Percentiles rank a stretch among this genome's conserved stretches.
phyloP scores from a whole-genome alignment of 2,797 vertebrate species.

The Sebastes matsubarae region DNA sequence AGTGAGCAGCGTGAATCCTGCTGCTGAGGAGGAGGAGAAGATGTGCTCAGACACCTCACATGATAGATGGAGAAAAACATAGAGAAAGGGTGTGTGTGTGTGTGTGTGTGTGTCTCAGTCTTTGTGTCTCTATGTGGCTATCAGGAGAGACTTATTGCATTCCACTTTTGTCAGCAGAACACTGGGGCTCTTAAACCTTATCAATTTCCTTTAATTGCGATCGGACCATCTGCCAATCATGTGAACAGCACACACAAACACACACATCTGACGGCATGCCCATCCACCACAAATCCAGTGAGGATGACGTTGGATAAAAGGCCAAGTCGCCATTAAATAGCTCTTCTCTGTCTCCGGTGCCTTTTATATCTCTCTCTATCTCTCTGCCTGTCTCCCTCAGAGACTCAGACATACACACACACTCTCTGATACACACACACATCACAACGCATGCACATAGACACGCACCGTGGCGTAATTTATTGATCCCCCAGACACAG shows the following conservation, averaged over 20 bases:
- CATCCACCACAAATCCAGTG: slow-evolving; percentile 21
- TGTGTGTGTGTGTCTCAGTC: neutral
- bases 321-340: slow-evolving; percentile 41
- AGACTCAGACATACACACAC: neutral
- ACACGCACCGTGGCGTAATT: slow-evolving; percentile 32
- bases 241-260: slow-evolving; percentile 30
- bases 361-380: slow-evolving; percentile 40
- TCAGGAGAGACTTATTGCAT: slow-evolving; percentile 55
- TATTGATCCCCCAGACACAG: slow-evolving; percentile 66
- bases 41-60: slow-evolving; percentile 58
- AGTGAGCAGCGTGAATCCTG: slow-evolving; percentile 43
- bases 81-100: neutral
- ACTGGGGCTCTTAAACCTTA: slow-evolving; percentile 64
- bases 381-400: slow-evolving; percentile 17
- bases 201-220: slow-evolving; percentile 77
- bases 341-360: slow-evolving; percentile 34
- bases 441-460: slow-evolving; percentile 21
- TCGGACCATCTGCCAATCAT: slow-evolving; percentile 71
- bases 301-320: slow-evolving; percentile 50
- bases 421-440: neutral
- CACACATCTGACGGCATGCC: slow-evolving; percentile 7
- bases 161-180: slow-evolving; percentile 74
- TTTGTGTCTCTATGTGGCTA: slow-evolving; percentile 44
- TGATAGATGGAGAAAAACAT: slow-evolving; percentile 39
- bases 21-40: slow-evolving; percentile 55